Base-by-base conservation (phyloP, 2,113 vertebrate species). In the Bucco capensis region DNA sequence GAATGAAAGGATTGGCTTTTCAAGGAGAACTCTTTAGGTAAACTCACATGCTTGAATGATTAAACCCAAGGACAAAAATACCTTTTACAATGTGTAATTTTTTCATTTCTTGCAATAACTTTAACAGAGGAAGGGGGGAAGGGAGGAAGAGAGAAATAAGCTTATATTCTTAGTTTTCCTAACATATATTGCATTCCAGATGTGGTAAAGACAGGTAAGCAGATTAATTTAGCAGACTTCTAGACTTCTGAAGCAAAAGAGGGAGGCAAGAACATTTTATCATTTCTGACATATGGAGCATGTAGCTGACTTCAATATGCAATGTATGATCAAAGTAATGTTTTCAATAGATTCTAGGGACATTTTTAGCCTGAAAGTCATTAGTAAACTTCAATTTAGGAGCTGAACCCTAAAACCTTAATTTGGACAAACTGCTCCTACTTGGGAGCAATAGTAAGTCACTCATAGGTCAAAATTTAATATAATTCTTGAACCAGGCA, bases 161-260 rank as follows among this genome's bases (percentile, higher is more conserved):
- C 91, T 94, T 93, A 92, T 92, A 88, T 92, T 91, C 91, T 95
- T 88, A 91, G 91, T 77, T 94, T 93, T 88, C 64, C 60, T 87
- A 90, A 88, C 86, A 76, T 86, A 91, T 87, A 92, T 94, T 95
- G 78, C 86, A 83, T 93, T 94, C 71, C 86, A 90, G 92, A 96
- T 90, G 94, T 86, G 83, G 85, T 91, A 96, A 96, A 96, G 89
- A 90, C 90, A 96, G 91, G 91, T 95, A 93, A 96, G 94, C 74
- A 94, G 92, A 94, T 96, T 95, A 96, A 94, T 89, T 94, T 91
- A 91, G 83, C 85, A 95, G 79, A 88, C 82, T 91, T 92, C 61
- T 78, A 96, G 83, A 92, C 90, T 96, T 94, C 83, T 71, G 94
- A 96, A 86, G 94, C 64, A 93, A 80, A 84, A 86, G 54, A 86